Percentiles rank a stretch among this genome's conserved stretches.
These are phyloP conservation scores for Montipora capitata DNA, from an alignment of 92 coral and sea anemone species.

Conservation along the genomic window DNA sequence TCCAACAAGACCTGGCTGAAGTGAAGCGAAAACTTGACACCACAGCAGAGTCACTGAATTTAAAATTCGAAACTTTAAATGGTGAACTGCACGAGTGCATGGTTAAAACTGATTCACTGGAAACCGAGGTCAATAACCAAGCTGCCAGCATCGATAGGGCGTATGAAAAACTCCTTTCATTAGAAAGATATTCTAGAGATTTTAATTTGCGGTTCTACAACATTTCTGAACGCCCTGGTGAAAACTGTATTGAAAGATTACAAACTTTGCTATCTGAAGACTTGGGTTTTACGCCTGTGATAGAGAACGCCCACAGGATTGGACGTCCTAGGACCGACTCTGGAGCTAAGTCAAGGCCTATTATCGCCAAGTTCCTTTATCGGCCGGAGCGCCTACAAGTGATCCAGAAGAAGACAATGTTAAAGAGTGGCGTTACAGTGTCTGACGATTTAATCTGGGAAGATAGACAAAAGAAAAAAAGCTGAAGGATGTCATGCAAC, in stretches of 20 bases:
- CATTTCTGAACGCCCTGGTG: not conserved
- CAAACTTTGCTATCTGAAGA: slow-evolving; percentile 3
- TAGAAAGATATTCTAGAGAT: slow-evolving; percentile 39
- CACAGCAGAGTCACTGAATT: slow-evolving; percentile 16
- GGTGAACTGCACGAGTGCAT: slow-evolving; percentile 31
- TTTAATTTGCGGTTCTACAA: slow-evolving; percentile 18
- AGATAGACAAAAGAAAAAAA: slow-evolving; percentile 26
- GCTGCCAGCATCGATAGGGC: slow-evolving; percentile 8
- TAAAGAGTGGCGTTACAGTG: slow-evolving; percentile 24
- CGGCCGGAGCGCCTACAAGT: not conserved
- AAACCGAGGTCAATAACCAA: slow-evolving; percentile 16
- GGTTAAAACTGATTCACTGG: slow-evolving; percentile 29
- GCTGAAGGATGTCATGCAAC: slow-evolving; percentile 11
- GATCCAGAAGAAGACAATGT: not conserved
- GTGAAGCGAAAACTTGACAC: slow-evolving; percentile 11
- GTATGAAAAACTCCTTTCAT: slow-evolving; percentile 16
- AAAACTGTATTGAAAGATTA: not conserved
- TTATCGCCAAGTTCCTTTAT: slow-evolving; percentile 14
- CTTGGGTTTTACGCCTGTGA: not conserved
- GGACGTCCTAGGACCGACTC: slow-evolving; percentile 11
- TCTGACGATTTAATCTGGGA: slow-evolving; percentile 9
- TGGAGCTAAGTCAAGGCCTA: slow-evolving; percentile 26
- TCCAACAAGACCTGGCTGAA: slow-evolving; percentile 9
- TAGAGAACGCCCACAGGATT: slow-evolving; percentile 39
- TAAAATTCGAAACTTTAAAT: slow-evolving; percentile 33